Evolutionary conservation across 2,113 vertebrate species (phyloP), one percentile per base, ranked within the genome.

Genomic region (Ageneiosus marmoratus): DNA sequence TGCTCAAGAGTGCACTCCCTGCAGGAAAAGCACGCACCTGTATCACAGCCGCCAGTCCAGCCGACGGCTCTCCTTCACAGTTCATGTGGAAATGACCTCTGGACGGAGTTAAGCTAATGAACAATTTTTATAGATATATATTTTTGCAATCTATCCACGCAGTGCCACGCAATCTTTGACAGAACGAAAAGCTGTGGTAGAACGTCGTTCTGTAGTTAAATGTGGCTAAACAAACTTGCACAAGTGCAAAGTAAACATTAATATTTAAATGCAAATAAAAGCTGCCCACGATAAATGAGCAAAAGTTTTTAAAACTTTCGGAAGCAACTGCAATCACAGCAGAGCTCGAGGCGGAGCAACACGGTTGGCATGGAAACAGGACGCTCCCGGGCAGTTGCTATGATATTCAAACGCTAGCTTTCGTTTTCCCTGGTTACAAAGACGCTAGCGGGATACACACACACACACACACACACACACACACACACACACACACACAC

Each of bases 31-130:
- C 67, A 89, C 86, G 58, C 46, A 93, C 94, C 93, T 93, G 93
- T 89, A 94, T 94, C 87, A 94, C 92, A 74, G 90, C 91, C 84
- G 92, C 92, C 85, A 94, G 88, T 86, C 89, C 62, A 0, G 89
- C 88, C 6, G 89, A 90, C 44, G 74, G 77, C 51, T 79, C 85
- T 53, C 34, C 88, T 16, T 46, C 84, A 82, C 77, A 88, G 85
- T 78, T 92, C 93, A 95, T 94, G 13, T 37, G 58, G 50, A 51
- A 29, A 44, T 32, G 48, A 63, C 58, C 69, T 37, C 60, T 50
- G 37, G 60, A 53, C 56, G 63, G 55, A 37, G 44, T 32, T 44
- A 37, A 32, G 16, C 11, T 34, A 51, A 46, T 27, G 53, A 10
- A 62, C n/a, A 22, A 22, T 5, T 46, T 13, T 70, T 44, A 2